These are phyloP conservation scores for Priocnemis perturbator DNA, from an alignment of 2,888 invertebrate species.

Conservation along the genomic window DNA sequence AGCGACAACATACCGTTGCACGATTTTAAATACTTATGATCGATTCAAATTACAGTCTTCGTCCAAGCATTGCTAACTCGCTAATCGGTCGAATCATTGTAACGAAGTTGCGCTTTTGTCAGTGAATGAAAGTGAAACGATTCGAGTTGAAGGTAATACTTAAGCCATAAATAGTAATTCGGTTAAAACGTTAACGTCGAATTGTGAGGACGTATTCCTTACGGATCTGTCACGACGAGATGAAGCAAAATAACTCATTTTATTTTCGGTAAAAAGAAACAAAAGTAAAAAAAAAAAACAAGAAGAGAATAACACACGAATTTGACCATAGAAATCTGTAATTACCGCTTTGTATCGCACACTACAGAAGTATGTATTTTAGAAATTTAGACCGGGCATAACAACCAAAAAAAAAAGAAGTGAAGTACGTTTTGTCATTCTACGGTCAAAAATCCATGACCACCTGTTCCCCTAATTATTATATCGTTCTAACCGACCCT, in stretches of 20 bases:
- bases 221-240: too few species aligned
- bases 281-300: too few species aligned
- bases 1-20: too few species aligned
- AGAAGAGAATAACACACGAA: background rate
- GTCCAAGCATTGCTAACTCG: too few species aligned
- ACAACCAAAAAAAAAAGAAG: slow-evolving; percentile 15
- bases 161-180: slow-evolving; percentile 15
- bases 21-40: too few species aligned
- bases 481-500: slow-evolving; percentile 48
- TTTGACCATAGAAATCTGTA: slow-evolving; percentile 6
- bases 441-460: slow-evolving; percentile 25
- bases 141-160: background rate
- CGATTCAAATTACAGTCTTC: too few species aligned
- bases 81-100: background rate
- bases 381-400: slow-evolving; percentile 31
- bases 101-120: slow-evolving; percentile 4
- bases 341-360: slow-evolving; percentile 1
- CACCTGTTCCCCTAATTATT: slow-evolving; percentile 31
- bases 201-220: background rate
- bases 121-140: slow-evolving; percentile 13
- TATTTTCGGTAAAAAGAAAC: background rate
- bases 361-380: slow-evolving; percentile 24
- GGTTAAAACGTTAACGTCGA: background rate
- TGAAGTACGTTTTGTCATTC: slow-evolving; percentile 23
- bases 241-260: background rate